phyloP scores from a whole-genome alignment of 2,888 invertebrate genomes.

The Cheiracanthium punctorium region DNA sequence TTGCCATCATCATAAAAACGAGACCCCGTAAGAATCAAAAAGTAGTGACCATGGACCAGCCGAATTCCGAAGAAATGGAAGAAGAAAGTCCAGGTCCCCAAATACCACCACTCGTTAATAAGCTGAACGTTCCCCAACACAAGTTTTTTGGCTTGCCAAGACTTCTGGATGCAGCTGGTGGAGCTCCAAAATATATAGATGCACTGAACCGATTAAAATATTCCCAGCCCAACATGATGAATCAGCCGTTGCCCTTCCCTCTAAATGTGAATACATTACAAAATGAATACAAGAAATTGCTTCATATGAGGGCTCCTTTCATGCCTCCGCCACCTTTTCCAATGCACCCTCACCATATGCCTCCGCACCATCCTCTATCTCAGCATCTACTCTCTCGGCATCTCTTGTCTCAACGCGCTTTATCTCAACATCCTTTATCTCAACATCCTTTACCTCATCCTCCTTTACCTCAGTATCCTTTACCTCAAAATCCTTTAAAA shows the following conservation, averaged over 20 bases:
- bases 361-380: not conserved
- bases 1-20: conserved; percentile 54
- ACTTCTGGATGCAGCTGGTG: conserved; percentile 37
- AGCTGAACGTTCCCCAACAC: not conserved
- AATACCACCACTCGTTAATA: not conserved
- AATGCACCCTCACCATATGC: not conserved
- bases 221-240: not conserved
- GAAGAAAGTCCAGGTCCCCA: not conserved
- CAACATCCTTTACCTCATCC: not conserved
- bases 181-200: conserved; percentile 36
- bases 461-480: no score
- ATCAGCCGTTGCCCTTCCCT: not conserved
- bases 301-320: not conserved
- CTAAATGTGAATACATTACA: conserved; percentile 32
- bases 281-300: conserved; percentile 1
- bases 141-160: conserved; percentile 17
- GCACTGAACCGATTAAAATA: conserved; percentile 26
- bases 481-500: not conserved
- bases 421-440: not conserved
- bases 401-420: no score
- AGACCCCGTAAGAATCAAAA: not conserved
- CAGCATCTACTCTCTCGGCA: not conserved
- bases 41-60: not conserved
- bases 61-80: not conserved
- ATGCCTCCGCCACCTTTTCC: not conserved